Conservation (phyloP, 2,797 vertebrate species). For the Smutsia temminckii region DNA sequence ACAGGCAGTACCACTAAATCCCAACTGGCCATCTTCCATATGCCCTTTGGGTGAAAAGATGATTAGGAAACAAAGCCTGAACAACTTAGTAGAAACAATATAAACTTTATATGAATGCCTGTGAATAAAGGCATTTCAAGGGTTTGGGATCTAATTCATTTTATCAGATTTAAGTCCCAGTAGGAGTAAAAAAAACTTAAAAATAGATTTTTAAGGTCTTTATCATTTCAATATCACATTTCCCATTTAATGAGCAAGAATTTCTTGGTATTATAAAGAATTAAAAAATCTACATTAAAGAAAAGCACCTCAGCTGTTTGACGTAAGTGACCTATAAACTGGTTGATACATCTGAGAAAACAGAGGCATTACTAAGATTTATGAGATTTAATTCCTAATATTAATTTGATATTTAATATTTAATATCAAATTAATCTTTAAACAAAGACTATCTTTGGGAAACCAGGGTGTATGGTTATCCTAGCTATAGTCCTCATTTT, state of each 20-base stretch:
- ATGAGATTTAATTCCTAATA: neutral
- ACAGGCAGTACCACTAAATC: neutral
- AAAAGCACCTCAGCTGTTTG: neutral
- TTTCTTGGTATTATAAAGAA: neutral
- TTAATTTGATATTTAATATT: slow-evolving; percentile 4
- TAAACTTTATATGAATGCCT: neutral
- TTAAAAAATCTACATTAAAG: neutral
- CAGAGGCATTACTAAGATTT: neutral
- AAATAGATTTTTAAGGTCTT: neutral
- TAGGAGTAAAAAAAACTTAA: neutral
- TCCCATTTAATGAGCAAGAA: slow-evolving; percentile 1
- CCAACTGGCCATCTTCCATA: neutral
- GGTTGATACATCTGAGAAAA: neutral
- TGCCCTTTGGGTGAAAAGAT: neutral
- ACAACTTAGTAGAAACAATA: slow-evolving; percentile 8
- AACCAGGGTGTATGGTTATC: neutral
- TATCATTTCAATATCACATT: neutral
- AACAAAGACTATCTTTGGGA: neutral
- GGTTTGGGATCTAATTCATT: slow-evolving; percentile 15
- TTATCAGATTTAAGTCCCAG: neutral
- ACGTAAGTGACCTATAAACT: neutral
- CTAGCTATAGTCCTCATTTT: neutral
- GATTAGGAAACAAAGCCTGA: neutral
- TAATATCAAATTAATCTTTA: neutral
- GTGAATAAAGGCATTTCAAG: neutral